Conservation (phyloP, 2,888 invertebrate species). For the Achlya flavicornis region DNA sequence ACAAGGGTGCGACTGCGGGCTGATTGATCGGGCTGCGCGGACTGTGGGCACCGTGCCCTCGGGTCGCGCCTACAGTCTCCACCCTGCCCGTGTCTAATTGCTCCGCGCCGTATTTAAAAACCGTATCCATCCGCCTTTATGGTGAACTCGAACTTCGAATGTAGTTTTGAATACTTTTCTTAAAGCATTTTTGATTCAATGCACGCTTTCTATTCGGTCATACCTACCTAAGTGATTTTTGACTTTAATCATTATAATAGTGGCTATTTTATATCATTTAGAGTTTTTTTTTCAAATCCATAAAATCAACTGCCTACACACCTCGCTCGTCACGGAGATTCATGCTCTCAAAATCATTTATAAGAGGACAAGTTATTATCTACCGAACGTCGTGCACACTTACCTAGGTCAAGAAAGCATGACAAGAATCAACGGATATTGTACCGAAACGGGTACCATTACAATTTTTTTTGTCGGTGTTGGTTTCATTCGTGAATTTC, state of each 20-base stretch:
- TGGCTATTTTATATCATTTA: too few relatives aligned
- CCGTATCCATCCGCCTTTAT: conserved; percentile 55
- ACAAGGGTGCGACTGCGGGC: conserved; percentile 54
- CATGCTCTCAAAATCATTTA: neutral
- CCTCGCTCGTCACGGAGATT: neutral
- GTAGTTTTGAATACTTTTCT: conserved; percentile 42
- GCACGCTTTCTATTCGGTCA: conserved; percentile 26
- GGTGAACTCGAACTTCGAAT: conserved; percentile 32
- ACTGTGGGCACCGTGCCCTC: conserved; percentile 46
- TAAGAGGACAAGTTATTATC: neutral
- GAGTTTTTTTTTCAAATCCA: neutral
- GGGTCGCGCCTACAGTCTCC: conserved; percentile 52
- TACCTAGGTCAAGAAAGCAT: conserved; percentile 54
- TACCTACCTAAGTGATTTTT: neutral
- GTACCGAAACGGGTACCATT: conserved; percentile 30
- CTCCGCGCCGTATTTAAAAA: conserved; percentile 57
- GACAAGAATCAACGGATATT: conserved; percentile 39
- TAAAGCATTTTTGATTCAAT: conserved; percentile 27
- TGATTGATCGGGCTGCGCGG: conserved; percentile 58
- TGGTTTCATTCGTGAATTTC: conserved; percentile 26
- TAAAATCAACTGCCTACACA: too few relatives aligned
- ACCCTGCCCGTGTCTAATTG: conserved; percentile 61
- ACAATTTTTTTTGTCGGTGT: conserved; percentile 34
- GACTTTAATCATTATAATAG: conserved; percentile 6
- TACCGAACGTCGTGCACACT: conserved; percentile 24